Conservation (phyloP, 2,888 invertebrate species). For the Hesperia comma region DNA sequence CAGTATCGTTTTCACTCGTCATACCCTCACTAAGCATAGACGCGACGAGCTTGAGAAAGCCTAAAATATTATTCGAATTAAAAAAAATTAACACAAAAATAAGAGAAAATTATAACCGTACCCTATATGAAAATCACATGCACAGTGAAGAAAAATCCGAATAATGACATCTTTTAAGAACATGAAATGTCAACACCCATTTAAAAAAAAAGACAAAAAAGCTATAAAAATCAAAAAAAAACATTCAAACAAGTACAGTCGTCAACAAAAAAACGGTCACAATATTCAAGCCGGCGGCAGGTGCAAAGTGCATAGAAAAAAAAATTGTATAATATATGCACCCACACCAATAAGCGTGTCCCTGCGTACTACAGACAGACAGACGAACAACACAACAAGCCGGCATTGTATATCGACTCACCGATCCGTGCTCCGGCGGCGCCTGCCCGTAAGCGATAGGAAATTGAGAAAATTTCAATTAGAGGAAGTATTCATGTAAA, state of each 20-base stretch:
- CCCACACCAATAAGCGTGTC: conserved; percentile 64
- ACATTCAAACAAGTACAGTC: conserved; percentile 23
- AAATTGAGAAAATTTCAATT: conserved; percentile 57
- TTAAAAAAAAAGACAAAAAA: background rate
- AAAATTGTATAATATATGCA: conserved; percentile 48
- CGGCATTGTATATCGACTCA: conserved; percentile 70
- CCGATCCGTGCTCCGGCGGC: conserved; percentile 87
- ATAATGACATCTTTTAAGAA: no score
- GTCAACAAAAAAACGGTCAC: conserved; percentile 47
- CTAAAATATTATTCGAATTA: conserved; percentile 55
- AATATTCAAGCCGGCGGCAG: conserved; percentile 10
- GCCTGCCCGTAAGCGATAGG: conserved; percentile 76
- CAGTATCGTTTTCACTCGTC: conserved; percentile 65
- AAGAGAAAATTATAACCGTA: conserved; percentile 13
- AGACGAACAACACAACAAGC: conserved; percentile 52
- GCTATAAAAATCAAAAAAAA: conserved; percentile 8
- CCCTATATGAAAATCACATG: background rate
- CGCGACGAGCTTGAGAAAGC: conserved; percentile 71
- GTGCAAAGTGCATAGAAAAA: conserved; percentile 41
- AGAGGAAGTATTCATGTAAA: background rate
- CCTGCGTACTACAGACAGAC: conserved; percentile 41
- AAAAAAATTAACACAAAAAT: conserved; percentile 39
- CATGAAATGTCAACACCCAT: no score
- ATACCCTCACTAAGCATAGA: conserved; percentile 70
- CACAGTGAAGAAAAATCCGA: background rate